Conservation (phyloP, 2,888 invertebrate genomes). For the Neria commutata region DNA sequence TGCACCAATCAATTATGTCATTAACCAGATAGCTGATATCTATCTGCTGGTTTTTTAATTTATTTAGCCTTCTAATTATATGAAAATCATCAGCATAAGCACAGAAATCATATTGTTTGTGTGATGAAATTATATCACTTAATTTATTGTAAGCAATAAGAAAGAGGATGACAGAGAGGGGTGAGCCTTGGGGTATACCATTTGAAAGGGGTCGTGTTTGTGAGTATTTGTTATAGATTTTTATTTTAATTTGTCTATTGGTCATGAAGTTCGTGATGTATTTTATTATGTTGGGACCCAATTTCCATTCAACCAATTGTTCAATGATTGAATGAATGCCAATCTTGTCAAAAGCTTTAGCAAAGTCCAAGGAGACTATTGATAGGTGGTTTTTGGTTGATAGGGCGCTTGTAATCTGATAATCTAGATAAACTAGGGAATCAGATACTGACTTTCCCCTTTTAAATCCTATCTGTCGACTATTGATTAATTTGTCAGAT, state of each 20-base stretch:
- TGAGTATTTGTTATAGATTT: not conserved
- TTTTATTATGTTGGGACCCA: not conserved
- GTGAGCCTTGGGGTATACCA: too few species aligned
- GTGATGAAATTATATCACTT: not conserved
- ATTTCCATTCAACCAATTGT: not conserved
- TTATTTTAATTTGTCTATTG: not conserved
- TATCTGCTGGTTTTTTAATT: not conserved
- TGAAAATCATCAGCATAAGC: not conserved
- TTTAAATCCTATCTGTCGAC: not conserved
- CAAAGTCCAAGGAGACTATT: not conserved
- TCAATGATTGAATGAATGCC: not conserved
- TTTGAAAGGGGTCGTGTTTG: not conserved
- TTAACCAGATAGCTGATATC: not conserved
- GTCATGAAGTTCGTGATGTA: not conserved
- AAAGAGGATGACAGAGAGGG: conserved; percentile 12
- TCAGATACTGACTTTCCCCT: not conserved
- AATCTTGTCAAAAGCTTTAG: not conserved
- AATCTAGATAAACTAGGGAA: not conserved
- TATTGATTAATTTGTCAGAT: not conserved
- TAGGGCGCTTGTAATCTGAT: not conserved
- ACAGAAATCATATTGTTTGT: not conserved
- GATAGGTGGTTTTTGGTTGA: not conserved
- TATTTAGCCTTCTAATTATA: not conserved
- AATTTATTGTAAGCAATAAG: conserved; percentile 13
- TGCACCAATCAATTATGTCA: not conserved